Conservation (phyloP, 2,113 vertebrate genomes). For the Apus apus region DNA sequence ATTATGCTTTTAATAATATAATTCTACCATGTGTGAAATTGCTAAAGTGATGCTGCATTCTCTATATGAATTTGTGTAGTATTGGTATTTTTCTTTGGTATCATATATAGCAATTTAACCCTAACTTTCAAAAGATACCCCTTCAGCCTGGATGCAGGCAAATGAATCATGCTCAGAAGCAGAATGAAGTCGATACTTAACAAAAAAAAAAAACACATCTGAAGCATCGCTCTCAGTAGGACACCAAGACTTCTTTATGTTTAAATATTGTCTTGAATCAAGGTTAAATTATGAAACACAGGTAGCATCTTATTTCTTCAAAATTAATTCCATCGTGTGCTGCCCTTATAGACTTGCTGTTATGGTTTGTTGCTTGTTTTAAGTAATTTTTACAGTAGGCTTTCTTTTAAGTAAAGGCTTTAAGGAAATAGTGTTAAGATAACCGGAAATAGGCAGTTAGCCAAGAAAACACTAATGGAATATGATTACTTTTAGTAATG, state of each 20-base stretch:
- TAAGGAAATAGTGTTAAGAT: neutral
- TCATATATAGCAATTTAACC: neutral
- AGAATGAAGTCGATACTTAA: neutral
- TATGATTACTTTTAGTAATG: neutral
- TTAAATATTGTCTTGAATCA: neutral
- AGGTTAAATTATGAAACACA: neutral
- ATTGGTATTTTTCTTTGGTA: neutral
- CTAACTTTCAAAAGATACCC: neutral
- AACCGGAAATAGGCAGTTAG: neutral
- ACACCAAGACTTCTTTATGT: neutral
- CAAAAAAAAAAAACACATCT: neutral
- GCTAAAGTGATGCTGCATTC: neutral
- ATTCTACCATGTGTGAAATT: neutral
- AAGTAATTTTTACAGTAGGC: neutral
- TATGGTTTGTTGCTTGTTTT: neutral
- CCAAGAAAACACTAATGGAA: neutral
- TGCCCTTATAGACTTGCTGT: neutral
- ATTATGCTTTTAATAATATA: neutral
- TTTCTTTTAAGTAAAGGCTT: neutral
- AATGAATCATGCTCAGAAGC: neutral
- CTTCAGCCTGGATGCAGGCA: neutral
- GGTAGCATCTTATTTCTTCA: neutral
- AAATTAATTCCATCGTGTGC: neutral
- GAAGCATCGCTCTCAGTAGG: neutral
- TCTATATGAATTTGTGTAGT: neutral